Conservation (phyloP, 2,113 vertebrate species). For the Chaenogobius annularis region DNA sequence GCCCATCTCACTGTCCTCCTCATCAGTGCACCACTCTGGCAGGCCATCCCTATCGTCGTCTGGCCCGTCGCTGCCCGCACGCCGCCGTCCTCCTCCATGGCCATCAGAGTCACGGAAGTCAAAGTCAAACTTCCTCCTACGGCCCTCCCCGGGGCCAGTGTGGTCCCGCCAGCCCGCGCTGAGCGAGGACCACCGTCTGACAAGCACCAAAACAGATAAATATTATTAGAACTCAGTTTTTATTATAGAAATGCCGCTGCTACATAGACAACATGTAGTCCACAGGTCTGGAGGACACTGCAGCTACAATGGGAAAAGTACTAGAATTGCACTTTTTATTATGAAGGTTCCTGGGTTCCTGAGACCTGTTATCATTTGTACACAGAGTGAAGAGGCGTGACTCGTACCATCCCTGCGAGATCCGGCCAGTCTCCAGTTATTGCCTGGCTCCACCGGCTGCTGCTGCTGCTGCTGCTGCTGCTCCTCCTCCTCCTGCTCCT, state of each 20-base stretch:
- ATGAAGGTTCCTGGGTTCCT: no score
- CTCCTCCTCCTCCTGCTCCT: conserved; percentile 87
- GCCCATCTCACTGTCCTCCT: conserved; percentile 90
- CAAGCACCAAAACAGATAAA: not conserved
- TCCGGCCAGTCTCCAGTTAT: conserved; percentile 80
- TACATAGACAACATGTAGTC: no score
- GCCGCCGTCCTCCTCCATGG: conserved; percentile 67
- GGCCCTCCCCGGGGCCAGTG: conserved; percentile 68
- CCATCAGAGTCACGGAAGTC: conserved; percentile 82
- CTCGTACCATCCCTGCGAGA: conserved; percentile 79
- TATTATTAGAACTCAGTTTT: no score
- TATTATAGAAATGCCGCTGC: no score
- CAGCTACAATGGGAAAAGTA: no score
- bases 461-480: no score
- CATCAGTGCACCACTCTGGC: conserved; percentile 91
- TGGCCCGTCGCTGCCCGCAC: conserved; percentile 78
- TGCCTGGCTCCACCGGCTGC: conserved; percentile 62
- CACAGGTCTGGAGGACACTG: no score
- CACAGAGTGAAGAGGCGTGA: not conserved
- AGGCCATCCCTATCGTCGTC: conserved; percentile 89
- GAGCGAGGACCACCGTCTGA: conserved; percentile 86
- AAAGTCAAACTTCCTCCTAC: conserved; percentile 88
- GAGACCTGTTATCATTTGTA: no score
- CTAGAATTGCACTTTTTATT: no score
- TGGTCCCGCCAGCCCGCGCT: conserved; percentile 91